These are phyloP conservation scores for Gonatopus flavifemur DNA, from an alignment of 1,140 invertebrate genomes.

Conservation along the genomic window DNA sequence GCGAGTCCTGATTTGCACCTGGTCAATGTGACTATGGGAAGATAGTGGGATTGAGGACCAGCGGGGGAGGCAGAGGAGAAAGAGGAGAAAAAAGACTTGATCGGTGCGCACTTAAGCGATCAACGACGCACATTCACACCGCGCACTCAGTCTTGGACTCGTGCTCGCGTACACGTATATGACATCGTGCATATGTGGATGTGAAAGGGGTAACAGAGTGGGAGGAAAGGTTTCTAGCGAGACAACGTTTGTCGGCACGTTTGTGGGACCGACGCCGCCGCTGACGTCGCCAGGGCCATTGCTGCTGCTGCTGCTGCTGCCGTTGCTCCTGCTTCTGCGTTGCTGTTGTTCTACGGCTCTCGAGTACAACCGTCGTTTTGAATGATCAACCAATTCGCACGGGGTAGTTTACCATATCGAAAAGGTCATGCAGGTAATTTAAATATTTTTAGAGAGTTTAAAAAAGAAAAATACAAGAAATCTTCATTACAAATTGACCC, in stretches of 20 bases:
- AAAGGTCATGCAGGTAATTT: no score
- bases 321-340: background rate
- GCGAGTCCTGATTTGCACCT: no score
- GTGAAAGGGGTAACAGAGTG: conserved; percentile 20
- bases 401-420: no score
- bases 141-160: background rate
- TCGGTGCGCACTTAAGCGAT: no score
- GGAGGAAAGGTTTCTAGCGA: conserved; percentile 28
- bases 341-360: conserved; percentile 3
- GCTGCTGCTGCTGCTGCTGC: conserved; percentile 38
- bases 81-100: no score
- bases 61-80: background rate
- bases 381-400: background rate
- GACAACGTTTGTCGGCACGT: conserved; percentile 51
- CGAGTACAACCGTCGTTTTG: background rate
- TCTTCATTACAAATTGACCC: no score
- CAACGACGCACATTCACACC: background rate
- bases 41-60: conserved; percentile 4
- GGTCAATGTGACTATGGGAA: no score
- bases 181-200: background rate
- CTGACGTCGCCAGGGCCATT: conserved; percentile 32
- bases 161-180: background rate
- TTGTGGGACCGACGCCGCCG: conserved; percentile 41
- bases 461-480: no score
- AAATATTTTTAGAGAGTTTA: no score